Percentiles rank a stretch among this genome's conserved stretches.
These are phyloP conservation scores for Spodoptera littoralis DNA, from an alignment of 2,888 invertebrate genomes.

Conservation along the genomic window DNA sequence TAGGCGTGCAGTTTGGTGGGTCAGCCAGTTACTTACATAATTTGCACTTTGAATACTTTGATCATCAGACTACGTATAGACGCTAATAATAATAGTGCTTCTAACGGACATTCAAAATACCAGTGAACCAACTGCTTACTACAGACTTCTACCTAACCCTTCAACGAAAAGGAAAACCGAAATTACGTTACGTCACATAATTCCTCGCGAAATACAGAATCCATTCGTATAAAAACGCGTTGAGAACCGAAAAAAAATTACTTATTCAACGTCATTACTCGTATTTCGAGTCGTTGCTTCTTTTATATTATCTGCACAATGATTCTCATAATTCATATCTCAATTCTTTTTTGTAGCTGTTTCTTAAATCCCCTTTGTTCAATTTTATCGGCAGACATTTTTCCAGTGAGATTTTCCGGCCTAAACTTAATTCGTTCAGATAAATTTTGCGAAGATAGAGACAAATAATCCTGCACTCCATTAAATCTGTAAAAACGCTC, in stretches of 20 bases:
- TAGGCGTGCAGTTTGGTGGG: too few relatives aligned
- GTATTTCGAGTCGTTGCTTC: constrained; percentile 66
- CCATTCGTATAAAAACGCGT: constrained; percentile 37
- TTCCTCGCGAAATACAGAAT: constrained; percentile 16
- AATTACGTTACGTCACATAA: constrained; percentile 11
- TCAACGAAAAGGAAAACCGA: too few relatives aligned
- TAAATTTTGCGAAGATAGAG: constrained; percentile 79
- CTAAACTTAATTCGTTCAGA: constrained; percentile 72
- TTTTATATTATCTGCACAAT: constrained; percentile 73
- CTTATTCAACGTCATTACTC: constrained; percentile 70
- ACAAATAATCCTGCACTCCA: constrained; percentile 76
- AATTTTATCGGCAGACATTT: constrained; percentile 72
- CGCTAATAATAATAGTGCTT: too few relatives aligned
- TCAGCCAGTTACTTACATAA: too few relatives aligned
- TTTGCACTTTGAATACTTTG: too few relatives aligned
- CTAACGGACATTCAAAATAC: too few relatives aligned
- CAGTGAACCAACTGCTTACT: too few relatives aligned
- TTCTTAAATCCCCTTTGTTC: constrained; percentile 65
- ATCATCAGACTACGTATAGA: too few relatives aligned
- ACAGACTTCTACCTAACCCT: too few relatives aligned
- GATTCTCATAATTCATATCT: constrained; percentile 77
- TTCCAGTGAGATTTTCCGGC: constrained; percentile 69
- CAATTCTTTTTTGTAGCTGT: constrained; percentile 68
- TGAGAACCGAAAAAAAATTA: constrained; percentile 43
- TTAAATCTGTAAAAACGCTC: constrained; percentile 83